Conservation (phyloP, 1,140 invertebrate genomes). For the Lepidurus couesii region DNA sequence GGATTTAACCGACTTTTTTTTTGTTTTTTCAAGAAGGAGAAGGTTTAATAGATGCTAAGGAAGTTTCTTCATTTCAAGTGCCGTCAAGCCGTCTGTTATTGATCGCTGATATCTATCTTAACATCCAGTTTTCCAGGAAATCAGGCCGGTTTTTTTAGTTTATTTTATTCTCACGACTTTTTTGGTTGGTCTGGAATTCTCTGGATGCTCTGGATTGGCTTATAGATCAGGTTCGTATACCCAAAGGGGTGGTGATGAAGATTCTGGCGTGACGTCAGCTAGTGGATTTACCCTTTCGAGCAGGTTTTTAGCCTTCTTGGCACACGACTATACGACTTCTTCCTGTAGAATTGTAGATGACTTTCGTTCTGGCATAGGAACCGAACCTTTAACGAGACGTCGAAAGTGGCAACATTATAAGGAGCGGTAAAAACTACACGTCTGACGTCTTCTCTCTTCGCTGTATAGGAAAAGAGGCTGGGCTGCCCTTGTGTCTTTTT, state of each 20-base stretch:
- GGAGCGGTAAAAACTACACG: not conserved
- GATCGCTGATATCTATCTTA: not conserved
- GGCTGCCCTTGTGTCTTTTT: conserved; percentile 13
- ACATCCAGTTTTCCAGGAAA: not conserved
- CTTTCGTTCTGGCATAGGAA: not conserved
- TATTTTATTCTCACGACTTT: not conserved
- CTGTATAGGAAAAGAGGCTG: not conserved
- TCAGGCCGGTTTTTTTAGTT: not conserved
- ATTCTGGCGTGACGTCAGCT: not conserved
- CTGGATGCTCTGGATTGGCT: too few species aligned
- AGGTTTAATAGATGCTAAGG: not conserved
- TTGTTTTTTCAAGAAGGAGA: not conserved
- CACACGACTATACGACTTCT: not conserved
- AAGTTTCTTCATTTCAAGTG: not conserved
- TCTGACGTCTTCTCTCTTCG: not conserved
- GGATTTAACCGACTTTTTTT: not conserved
- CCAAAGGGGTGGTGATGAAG: not conserved
- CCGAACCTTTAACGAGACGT: conserved; percentile 13
- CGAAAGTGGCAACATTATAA: not conserved
- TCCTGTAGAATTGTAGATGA: not conserved
- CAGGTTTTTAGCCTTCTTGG: not conserved
- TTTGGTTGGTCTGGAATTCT: not conserved
- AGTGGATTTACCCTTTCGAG: not conserved
- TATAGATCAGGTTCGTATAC: not conserved
- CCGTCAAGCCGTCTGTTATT: not conserved